A percentile compares a stretch with the other conserved stretches of the same genome.
phyloP scores from a whole-genome alignment of 2,797 vertebrate species.

The Vultur gryphus region DNA sequence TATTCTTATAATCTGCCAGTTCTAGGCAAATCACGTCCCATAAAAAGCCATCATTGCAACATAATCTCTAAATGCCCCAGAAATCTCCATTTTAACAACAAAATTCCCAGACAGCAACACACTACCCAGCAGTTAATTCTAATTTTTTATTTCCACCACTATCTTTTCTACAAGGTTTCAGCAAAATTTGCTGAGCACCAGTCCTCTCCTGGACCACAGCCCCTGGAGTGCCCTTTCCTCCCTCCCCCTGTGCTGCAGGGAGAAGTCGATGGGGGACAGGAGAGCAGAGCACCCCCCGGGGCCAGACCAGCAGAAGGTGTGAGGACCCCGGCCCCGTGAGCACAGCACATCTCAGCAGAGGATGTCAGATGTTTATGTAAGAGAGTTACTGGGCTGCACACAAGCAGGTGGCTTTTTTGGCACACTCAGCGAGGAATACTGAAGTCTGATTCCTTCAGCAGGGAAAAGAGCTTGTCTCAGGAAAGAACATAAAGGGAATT shows the following conservation, averaged over 20 bases:
- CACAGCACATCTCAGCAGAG: background rate
- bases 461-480: background rate
- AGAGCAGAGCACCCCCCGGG: background rate
- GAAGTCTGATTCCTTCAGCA: background rate
- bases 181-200: background rate
- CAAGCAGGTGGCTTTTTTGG: background rate
- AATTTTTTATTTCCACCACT: background rate
- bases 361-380: background rate
- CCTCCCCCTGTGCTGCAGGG: background rate
- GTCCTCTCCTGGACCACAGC: background rate
- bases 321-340: fast-evolving
- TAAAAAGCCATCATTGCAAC: background rate
- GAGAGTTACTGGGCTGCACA: background rate
- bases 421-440: background rate
- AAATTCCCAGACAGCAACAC: background rate
- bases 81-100: background rate
- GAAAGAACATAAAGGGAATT: background rate
- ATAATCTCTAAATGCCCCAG: background rate
- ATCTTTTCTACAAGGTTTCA: background rate
- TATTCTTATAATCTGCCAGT: background rate
- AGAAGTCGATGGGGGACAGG: fast-evolving
- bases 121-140: background rate
- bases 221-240: no score
- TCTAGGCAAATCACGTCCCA: background rate
- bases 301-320: background rate